These are phyloP conservation scores for Cantharis flavilabris DNA, from an alignment of 2,888 invertebrate species.

Conservation along the genomic window DNA sequence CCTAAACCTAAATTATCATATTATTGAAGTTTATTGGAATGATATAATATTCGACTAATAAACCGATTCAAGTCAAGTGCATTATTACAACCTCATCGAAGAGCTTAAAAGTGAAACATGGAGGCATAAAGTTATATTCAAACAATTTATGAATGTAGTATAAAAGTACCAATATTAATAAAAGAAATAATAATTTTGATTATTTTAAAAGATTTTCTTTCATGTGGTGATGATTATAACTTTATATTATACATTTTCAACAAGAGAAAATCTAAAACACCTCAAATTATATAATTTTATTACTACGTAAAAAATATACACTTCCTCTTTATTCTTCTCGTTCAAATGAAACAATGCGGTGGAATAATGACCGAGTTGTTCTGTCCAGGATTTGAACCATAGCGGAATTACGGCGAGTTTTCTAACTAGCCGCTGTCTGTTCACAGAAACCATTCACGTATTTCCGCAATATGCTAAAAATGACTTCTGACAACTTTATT, in stretches of 20 bases:
- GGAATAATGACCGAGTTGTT: slow-evolving; percentile 1
- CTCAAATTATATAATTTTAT: neutral
- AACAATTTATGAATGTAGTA: too few relatives aligned
- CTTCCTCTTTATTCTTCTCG: neutral
- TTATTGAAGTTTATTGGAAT: too few relatives aligned
- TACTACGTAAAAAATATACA: neutral
- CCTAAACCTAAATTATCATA: too few relatives aligned
- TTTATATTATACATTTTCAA: neutral
- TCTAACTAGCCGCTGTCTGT: slow-evolving; percentile 15
- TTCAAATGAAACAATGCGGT: slow-evolving; percentile 10
- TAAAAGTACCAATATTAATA: too few relatives aligned
- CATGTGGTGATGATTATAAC: neutral
- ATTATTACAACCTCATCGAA: too few relatives aligned
- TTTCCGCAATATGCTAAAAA: slow-evolving; percentile 32
- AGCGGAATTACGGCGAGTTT: slow-evolving; percentile 8
- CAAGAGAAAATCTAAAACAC: neutral
- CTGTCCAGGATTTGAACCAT: slow-evolving; percentile 1
- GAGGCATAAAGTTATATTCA: too few relatives aligned
- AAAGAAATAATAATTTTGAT: too few relatives aligned
- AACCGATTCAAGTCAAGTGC: too few relatives aligned
- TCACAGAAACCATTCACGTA: slow-evolving; percentile 24
- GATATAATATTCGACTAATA: too few relatives aligned
- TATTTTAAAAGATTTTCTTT: too few relatives aligned
- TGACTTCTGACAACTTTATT: slow-evolving; percentile 29
- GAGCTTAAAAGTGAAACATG: too few relatives aligned